phyloP scores from a whole-genome alignment of 2,888 invertebrate species.

The Dolomedes plantarius region DNA sequence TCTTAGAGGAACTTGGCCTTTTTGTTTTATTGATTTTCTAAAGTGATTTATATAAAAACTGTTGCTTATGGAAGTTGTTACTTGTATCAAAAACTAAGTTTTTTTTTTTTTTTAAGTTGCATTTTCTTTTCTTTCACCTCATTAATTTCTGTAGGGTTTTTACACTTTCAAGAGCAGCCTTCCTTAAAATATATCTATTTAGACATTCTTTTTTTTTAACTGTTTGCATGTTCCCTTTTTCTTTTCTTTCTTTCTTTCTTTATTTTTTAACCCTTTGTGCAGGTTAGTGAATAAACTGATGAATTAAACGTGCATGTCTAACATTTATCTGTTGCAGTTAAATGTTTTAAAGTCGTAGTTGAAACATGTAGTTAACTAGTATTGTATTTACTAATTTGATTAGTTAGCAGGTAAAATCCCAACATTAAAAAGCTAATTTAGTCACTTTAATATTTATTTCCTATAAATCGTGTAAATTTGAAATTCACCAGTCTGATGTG shows the following conservation, averaged over 20 bases:
- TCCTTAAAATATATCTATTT: constrained; percentile 33
- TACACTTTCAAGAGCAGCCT: constrained; percentile 57
- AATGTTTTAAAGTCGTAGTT: no score
- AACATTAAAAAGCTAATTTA: no score
- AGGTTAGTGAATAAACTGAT: no score
- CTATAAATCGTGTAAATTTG: no score
- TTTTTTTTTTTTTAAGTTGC: constrained; percentile 6
- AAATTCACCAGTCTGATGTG: no score
- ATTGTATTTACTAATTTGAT: no score
- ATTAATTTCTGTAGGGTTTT: constrained; percentile 33
- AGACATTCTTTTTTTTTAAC: not conserved
- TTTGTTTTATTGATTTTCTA: constrained; percentile 18
- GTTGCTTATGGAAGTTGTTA: constrained; percentile 47
- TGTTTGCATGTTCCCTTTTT: not conserved
- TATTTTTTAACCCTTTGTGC: constrained; percentile 7
- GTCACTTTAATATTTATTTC: no score
- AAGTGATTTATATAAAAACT: not conserved
- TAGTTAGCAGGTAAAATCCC: no score
- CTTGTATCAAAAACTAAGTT: not conserved
- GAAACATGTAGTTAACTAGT: no score
- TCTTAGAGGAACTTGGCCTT: constrained; percentile 58
- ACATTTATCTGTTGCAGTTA: no score
- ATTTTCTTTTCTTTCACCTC: constrained; percentile 26
- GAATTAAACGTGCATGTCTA: no score
- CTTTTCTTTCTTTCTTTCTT: constrained; percentile 20